Conservation (phyloP, 2,797 vertebrate species). For the Sparus aurata region DNA sequence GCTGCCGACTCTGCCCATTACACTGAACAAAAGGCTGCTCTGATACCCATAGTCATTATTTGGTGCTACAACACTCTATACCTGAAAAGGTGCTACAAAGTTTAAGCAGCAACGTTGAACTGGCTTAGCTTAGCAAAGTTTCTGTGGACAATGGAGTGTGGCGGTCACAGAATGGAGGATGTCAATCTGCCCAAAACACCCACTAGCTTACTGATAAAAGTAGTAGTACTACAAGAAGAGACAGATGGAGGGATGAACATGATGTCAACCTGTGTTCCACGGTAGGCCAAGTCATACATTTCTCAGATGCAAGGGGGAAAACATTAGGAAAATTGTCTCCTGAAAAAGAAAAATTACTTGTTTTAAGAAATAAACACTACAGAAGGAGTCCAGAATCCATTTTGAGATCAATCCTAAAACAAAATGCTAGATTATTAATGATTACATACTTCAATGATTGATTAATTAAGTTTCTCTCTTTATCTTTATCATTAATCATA, state of each 20-base stretch:
- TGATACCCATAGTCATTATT: neutral
- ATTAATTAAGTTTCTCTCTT: too few relatives aligned
- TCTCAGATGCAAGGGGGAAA: neutral
- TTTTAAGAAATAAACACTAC: neutral
- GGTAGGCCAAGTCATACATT: neutral
- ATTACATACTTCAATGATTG: too few relatives aligned
- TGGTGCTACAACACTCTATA: neutral
- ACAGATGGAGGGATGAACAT: rapidly evolving
- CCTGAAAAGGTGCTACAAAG: neutral
- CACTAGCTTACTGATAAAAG: neutral
- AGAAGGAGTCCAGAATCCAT: neutral
- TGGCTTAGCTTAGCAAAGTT: neutral
- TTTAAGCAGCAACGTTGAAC: neutral
- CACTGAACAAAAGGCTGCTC: neutral
- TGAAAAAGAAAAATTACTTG: neutral
- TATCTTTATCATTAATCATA: too few relatives aligned
- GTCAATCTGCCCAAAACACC: neutral
- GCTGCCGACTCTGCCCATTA: neutral
- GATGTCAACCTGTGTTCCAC: neutral
- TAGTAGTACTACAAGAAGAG: neutral
- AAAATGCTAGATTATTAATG: too few relatives aligned
- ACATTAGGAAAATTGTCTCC: neutral
- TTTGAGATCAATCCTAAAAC: too few relatives aligned
- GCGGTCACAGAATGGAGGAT: neutral
- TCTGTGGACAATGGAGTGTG: neutral